phyloP scores from a whole-genome alignment of 2,797 vertebrate species.

The Danio albolineatus region DNA sequence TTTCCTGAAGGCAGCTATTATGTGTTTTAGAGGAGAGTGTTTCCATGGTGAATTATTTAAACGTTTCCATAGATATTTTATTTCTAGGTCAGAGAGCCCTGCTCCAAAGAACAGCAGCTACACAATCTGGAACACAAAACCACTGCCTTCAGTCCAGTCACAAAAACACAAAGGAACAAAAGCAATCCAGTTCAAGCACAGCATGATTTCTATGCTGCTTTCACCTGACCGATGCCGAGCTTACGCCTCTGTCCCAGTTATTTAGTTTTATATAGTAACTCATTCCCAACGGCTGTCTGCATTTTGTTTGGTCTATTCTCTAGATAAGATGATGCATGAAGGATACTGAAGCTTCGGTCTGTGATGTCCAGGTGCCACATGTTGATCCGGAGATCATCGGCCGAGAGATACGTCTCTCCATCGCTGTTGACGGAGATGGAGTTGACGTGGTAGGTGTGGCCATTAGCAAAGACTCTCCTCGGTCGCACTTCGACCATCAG shows the following conservation, averaged over 20 bases:
- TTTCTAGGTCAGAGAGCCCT: constrained; percentile 80
- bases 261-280: background rate
- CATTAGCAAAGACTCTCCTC: constrained; percentile 93
- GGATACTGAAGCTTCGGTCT: constrained; percentile 99
- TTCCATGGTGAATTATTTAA: constrained; percentile 81
- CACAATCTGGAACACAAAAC: constrained; percentile 14
- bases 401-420: constrained; percentile 94
- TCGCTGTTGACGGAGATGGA: constrained; percentile 98
- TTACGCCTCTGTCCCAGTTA: background rate
- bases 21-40: constrained; percentile 68
- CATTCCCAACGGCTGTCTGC: background rate
- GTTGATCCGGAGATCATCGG: constrained; percentile 95
- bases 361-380: constrained; percentile 99
- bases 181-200: background rate
- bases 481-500: constrained; percentile 98
- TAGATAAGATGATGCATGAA: constrained; percentile 55
- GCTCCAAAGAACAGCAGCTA: constrained; percentile 63
- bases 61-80: constrained; percentile 71
- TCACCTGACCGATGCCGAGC: background rate
- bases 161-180: background rate
- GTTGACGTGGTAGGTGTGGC: constrained; percentile 97
- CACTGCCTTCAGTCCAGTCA: constrained; percentile 37
- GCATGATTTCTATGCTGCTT: background rate
- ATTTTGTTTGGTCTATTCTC: background rate
- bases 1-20: constrained; percentile 34